Base-by-base conservation (phyloP, 2,113 vertebrate genomes). In the Verasper variegatus region DNA sequence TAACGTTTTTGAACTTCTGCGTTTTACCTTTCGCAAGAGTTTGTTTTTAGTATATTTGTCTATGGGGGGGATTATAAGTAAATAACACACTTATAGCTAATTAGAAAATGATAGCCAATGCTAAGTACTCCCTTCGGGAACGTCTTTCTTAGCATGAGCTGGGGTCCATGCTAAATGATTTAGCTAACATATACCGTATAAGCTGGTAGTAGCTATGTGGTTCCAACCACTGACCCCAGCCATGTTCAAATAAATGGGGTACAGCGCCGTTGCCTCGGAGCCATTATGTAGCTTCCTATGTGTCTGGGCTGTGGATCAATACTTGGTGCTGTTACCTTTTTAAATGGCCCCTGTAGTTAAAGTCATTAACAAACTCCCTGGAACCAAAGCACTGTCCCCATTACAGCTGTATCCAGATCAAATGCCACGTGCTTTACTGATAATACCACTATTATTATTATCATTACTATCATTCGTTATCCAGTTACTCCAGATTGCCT, bases 351-450 rank as follows among this genome's bases (percentile, higher is more conserved):
- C 14, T 14, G 3, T 0, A 54, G 58, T 68, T 60, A 60, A 52
- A 68, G 68, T 60, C 74, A 35, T 54, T 56, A 69, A 76, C 59
- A 2, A 14, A 63, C 27, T 74, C 70, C 47, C 11, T 47, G 21
- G 18, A 18, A 27, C 60, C 17, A 61, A 49, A 78, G 64, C 42
- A 12, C 12, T 15, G 66, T 18, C 4, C 31, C 31, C 31, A 31
- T 31, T 31, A 31, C 31, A 31, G 31, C 31, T 31, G 31, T 8
- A 31, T 31, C 31, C 31, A 31, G 31, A 31, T 31, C 31, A 31
- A 31, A 31, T 31, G 31, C 31, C 31, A 31, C 7, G 31, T 31
- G 1, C 31, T 7, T 31, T 6, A 31, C 31, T 31, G 31, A 31
- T 31, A 31, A 31, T 31, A 6, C 31, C 31, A 31, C 31, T 31